Conservation (phyloP, 2,797 vertebrate species). For the Pangasius mekongensis region DNA sequence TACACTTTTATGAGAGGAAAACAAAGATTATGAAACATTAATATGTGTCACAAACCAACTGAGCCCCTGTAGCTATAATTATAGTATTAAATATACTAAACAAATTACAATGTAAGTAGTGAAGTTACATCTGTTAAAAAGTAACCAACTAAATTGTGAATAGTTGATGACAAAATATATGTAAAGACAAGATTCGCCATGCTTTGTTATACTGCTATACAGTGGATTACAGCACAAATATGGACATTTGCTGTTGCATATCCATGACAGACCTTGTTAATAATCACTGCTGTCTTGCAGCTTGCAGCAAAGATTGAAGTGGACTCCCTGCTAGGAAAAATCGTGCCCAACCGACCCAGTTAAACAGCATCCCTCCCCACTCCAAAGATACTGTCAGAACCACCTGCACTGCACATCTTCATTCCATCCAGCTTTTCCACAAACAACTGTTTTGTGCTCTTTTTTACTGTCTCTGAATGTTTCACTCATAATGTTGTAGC, state of each 20-base stretch:
- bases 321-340: conserved; percentile 36
- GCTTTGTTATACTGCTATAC: not conserved
- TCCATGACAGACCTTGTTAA: conserved; percentile 10
- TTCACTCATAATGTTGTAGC: not conserved
- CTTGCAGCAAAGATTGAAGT: not conserved
- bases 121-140: not conserved
- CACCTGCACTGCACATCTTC: conserved; percentile 63
- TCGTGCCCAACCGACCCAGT: conserved; percentile 60
- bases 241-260: not conserved
- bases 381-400: conserved; percentile 65
- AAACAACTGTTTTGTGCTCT: conserved; percentile 26
- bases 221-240: not conserved
- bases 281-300: conserved; percentile 1
- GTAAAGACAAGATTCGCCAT: not conserved
- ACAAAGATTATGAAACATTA: conserved; percentile 25
- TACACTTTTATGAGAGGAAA: conserved; percentile 44
- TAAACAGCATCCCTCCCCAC: conserved; percentile 57
- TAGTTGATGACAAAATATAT: not conserved
- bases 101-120: conserved; percentile 24
- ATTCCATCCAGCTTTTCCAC: conserved; percentile 12
- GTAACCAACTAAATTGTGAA: not conserved
- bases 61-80: not conserved
- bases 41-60: not conserved
- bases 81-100: not conserved
- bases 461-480: conserved; percentile 40